phyloP scores from a whole-genome alignment of 2,888 invertebrate genomes.

The Cosmia trapezina region DNA sequence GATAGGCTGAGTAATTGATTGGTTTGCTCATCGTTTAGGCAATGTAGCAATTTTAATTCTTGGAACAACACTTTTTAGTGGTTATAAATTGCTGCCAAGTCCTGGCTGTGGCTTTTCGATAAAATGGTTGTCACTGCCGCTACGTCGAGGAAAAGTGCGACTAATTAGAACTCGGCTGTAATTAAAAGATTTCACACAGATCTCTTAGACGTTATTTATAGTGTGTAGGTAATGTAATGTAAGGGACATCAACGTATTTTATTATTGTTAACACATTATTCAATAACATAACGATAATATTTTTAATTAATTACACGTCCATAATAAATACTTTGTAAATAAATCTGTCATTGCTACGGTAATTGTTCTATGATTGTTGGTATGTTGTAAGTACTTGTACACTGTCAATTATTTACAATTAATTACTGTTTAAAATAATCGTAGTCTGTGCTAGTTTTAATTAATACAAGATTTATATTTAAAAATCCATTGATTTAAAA shows the following conservation, averaged over 20 bases:
- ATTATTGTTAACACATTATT: conserved; percentile 15
- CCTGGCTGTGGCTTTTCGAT: not conserved
- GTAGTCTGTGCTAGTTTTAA: not conserved
- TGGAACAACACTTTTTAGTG: not conserved
- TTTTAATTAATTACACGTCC: conserved; percentile 38
- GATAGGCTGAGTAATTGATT: not conserved
- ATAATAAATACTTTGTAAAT: conserved; percentile 32
- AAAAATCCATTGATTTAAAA: not conserved
- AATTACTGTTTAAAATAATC: conserved; percentile 6
- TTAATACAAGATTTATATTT: not conserved
- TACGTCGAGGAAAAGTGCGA: not conserved
- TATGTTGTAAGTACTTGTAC: conserved; percentile 29
- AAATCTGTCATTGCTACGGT: conserved; percentile 39
- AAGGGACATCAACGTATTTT: not conserved
- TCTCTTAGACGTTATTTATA: not conserved
- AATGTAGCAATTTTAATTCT: not conserved
- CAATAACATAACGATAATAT: conserved; percentile 7
- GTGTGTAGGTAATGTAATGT: no score
- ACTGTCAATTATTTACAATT: conserved; percentile 19
- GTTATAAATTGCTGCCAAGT: not conserved
- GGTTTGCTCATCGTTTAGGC: not conserved
- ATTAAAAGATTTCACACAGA: not conserved
- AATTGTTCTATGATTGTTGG: conserved; percentile 46
- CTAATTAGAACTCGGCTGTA: not conserved
- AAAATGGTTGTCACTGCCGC: not conserved